Evolutionary conservation across 2,113 vertebrate genomes (phyloP).

Genomic region (Labeo rohita): DNA sequence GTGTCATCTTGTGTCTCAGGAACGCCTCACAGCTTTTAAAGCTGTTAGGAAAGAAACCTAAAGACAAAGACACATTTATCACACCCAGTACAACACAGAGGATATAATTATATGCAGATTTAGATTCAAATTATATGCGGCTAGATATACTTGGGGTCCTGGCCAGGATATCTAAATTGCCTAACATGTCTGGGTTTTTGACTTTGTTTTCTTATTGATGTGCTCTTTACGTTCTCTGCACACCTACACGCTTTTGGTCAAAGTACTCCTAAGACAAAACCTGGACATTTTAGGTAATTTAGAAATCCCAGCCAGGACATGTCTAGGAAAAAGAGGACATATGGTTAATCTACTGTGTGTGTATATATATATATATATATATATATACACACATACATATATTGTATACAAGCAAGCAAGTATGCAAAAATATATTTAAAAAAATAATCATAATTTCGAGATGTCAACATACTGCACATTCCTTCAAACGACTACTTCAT

Average conservation of each 20-base stretch:
- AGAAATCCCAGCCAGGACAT: too few species aligned
- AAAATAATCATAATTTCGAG: too few species aligned
- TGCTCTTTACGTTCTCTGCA: not conserved
- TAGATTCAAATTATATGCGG: not conserved
- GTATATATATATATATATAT: too few species aligned
- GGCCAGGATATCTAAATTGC: not conserved
- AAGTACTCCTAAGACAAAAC: not conserved
- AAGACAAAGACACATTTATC: not conserved
- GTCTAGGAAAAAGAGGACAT: too few species aligned
- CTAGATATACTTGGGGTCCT: not conserved
- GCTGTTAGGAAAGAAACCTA: slow-evolving; percentile 95
- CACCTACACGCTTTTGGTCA: not conserved
- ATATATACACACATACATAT: too few species aligned
- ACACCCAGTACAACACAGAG: not conserved
- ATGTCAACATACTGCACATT: not conserved
- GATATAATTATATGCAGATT: not conserved
- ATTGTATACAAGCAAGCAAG: too few species aligned
- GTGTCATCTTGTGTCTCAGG: slow-evolving; percentile 97
- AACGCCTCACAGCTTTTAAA: slow-evolving; percentile 94
- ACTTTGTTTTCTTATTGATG: not conserved
- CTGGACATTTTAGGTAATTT: not conserved
- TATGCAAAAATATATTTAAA: too few species aligned
- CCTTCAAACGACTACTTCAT: not conserved
- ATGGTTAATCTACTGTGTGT: too few species aligned
- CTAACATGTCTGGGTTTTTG: not conserved